A percentile compares a stretch with the other conserved stretches of the same genome.
Conservation (phyloP, 1,140 invertebrate genomes). For the Macrotrachela quadricornifera region DNA sequence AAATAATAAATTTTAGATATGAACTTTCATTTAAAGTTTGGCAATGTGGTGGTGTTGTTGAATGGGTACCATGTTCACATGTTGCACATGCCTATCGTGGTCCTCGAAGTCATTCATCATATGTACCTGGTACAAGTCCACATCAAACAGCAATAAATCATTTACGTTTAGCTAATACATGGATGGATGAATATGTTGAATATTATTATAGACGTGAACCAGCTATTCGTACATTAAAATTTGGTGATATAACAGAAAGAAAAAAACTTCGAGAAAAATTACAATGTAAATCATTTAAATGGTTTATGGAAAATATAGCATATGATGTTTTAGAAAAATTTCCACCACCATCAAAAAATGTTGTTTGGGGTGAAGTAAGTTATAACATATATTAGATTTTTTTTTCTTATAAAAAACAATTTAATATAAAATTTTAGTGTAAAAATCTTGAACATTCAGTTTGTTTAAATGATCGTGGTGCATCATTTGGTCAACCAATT, state of each 20-base stretch:
- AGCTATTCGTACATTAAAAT: constrained; percentile 16
- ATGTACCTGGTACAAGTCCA: not conserved
- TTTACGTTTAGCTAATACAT: constrained; percentile 2
- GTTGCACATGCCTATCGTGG: constrained; percentile 78
- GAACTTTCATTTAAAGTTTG: constrained; percentile 54
- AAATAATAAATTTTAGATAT: constrained; percentile 95
- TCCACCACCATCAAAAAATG: constrained; percentile 70
- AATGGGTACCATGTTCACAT: constrained; percentile 92
- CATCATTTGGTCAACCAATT: too few species aligned
- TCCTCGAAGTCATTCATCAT: not conserved
- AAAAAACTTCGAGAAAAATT: constrained; percentile 28
- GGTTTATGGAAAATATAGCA: constrained; percentile 92
- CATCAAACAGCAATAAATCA: constrained; percentile 8
- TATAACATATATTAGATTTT: not conserved
- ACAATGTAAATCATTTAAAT: constrained; percentile 72
- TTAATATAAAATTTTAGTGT: too few species aligned
- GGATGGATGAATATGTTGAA: constrained; percentile 10
- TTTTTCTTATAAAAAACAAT: too few species aligned
- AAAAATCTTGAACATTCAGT: too few species aligned
- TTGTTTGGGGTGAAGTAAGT: constrained; percentile 69
- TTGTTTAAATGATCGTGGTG: too few species aligned
- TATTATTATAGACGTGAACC: constrained; percentile 9
- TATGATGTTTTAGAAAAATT: constrained; percentile 82
- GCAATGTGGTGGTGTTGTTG: constrained; percentile 90
- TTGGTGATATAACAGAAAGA: constrained; percentile 57